Percentiles rank a stretch among this genome's conserved stretches.
phyloP scores from a whole-genome alignment of 2,888 invertebrate species.

The Tuta absoluta region DNA sequence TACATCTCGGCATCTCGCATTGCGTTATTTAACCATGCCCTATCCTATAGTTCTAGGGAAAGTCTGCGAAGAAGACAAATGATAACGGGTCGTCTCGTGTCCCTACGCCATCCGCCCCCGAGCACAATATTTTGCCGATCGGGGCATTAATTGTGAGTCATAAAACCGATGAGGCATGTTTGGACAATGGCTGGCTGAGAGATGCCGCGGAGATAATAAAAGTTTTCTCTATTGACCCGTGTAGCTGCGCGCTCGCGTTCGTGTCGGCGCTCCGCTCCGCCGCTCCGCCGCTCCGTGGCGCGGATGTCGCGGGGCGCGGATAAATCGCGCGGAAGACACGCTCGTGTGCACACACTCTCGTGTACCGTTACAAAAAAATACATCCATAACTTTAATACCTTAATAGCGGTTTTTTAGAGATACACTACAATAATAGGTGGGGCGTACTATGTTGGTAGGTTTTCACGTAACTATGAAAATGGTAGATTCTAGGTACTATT shows the following conservation, averaged over 20 bases:
- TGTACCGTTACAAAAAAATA: slow-evolving; percentile 44
- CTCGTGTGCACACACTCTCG: slow-evolving; percentile 57
- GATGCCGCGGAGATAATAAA: slow-evolving; percentile 6
- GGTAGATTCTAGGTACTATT: too few relatives aligned
- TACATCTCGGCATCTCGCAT: background rate
- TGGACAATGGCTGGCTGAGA: slow-evolving; percentile 48
- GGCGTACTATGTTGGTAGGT: too few relatives aligned
- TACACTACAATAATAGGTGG: too few relatives aligned
- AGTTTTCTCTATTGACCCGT: slow-evolving; percentile 12
- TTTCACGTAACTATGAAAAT: too few relatives aligned
- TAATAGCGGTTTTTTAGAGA: too few relatives aligned
- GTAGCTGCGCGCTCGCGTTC: background rate
- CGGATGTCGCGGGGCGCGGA: slow-evolving; percentile 48
- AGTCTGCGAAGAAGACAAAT: background rate
- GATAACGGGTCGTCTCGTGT: background rate
- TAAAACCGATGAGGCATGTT: slow-evolving; percentile 65
- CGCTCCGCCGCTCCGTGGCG: slow-evolving; percentile 33
- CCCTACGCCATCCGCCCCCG: slow-evolving; percentile 42
- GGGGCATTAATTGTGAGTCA: slow-evolving; percentile 66
- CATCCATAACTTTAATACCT: too few relatives aligned
- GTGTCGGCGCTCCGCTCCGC: slow-evolving; percentile 11
- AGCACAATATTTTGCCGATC: slow-evolving; percentile 62
- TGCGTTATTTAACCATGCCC: background rate
- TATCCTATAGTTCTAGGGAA: slow-evolving; percentile 7
- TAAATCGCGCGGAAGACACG: slow-evolving; percentile 65